These are phyloP conservation scores for Numenius phaeopus DNA, from an alignment of 2,797 vertebrate genomes.

Conservation along the genomic window DNA sequence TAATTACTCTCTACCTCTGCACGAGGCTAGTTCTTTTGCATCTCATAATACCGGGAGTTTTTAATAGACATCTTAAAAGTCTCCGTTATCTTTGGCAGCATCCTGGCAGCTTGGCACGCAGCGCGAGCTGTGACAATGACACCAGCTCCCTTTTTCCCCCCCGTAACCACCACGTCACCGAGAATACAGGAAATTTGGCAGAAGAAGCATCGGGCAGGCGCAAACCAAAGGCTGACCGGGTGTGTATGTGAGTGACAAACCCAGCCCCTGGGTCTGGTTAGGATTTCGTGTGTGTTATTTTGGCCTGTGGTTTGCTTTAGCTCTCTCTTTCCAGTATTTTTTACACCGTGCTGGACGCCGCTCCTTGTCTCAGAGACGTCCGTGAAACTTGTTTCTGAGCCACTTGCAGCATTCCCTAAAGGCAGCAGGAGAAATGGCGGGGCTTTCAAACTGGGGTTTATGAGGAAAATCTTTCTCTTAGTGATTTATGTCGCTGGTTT, in stretches of 20 bases:
- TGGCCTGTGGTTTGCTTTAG: background rate
- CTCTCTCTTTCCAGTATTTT: background rate
- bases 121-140: constrained; percentile 63
- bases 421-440: background rate
- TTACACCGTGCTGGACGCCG: background rate
- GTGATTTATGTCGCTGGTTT: background rate
- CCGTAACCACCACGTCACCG: constrained; percentile 64
- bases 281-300: background rate
- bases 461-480: background rate
- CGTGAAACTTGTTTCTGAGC: background rate
- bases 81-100: constrained; percentile 71
- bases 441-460: background rate
- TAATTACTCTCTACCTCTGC: constrained; percentile 28
- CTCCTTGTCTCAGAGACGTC: background rate
- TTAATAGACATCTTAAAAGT: constrained; percentile 61
- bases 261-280: accelerated
- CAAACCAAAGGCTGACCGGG: background rate
- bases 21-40: constrained; percentile 2
- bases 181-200: constrained; percentile 76
- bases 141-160: constrained; percentile 46
- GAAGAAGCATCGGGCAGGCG: background rate
- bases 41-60: constrained; percentile 22
- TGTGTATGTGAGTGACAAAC: accelerated
- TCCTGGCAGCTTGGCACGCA: constrained; percentile 64
- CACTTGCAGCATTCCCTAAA: no score